phyloP scores from a whole-genome alignment of 2,113 vertebrate genomes.

The Willisornis vidua region DNA sequence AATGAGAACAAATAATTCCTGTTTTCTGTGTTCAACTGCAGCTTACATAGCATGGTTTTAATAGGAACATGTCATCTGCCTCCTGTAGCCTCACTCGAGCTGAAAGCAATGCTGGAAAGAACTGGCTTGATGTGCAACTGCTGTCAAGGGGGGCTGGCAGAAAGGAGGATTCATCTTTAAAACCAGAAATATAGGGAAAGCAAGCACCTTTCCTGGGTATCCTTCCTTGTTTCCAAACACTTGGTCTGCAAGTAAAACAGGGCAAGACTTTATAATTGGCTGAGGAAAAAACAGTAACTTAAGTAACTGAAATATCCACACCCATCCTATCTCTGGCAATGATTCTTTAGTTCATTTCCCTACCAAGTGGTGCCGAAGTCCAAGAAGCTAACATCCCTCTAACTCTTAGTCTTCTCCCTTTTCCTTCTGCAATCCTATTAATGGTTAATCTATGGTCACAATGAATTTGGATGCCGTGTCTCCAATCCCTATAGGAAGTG shows the following conservation, averaged over 20 bases:
- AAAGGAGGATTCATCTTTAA: background rate
- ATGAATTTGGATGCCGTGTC: background rate
- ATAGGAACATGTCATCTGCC: background rate
- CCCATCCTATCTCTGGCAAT: conserved; percentile 24
- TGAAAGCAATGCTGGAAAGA: background rate
- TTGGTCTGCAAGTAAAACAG: background rate
- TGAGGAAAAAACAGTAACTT: conserved; percentile 14
- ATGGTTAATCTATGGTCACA: background rate
- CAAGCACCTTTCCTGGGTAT: background rate
- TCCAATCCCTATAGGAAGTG: background rate
- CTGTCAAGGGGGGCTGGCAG: background rate
- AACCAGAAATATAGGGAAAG: background rate
- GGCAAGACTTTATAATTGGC: background rate
- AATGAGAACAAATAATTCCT: background rate
- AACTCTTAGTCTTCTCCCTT: background rate
- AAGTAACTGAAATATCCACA: conserved; percentile 42
- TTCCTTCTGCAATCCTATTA: background rate
- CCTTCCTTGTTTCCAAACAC: conserved; percentile 10
- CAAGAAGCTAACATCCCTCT: conserved; percentile 18
- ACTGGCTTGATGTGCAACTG: background rate
- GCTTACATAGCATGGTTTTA: background rate
- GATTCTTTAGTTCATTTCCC: conserved; percentile 17
- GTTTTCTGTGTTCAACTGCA: background rate
- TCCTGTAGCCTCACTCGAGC: background rate
- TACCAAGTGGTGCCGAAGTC: background rate